Evolutionary conservation across 2,113 vertebrate species (phyloP).

Genomic region (Odobenus rosmarus): DNA sequence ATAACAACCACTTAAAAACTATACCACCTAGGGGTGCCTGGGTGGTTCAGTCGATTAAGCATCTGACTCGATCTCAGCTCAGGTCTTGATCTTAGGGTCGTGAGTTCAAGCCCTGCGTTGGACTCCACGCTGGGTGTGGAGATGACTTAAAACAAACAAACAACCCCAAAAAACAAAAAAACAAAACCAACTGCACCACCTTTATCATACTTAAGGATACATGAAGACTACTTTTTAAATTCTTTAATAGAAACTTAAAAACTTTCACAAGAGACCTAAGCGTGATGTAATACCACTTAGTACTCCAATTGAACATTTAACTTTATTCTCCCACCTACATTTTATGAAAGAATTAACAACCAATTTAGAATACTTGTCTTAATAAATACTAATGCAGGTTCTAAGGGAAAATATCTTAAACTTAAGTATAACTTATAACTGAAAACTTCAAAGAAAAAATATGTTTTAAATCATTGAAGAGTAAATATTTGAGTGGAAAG

Average conservation of each 20-base stretch:
- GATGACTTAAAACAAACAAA: not conserved
- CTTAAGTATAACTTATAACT: slow-evolving; percentile 35
- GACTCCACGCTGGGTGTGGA: not conserved
- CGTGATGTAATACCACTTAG: not conserved
- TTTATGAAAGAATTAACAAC: slow-evolving; percentile 46
- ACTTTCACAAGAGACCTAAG: slow-evolving; percentile 20
- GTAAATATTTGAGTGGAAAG: slow-evolving; percentile 51
- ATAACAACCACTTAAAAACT: slow-evolving; percentile 29
- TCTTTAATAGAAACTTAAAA: slow-evolving; percentile 40
- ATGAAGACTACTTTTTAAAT: slow-evolving; percentile 39
- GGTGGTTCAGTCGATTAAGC: not conserved
- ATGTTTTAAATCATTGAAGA: slow-evolving; percentile 62
- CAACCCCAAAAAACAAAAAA: not conserved
- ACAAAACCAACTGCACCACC: not conserved
- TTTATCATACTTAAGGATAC: slow-evolving; percentile 44
- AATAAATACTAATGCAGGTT: slow-evolving; percentile 33
- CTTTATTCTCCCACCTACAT: slow-evolving; percentile 44
- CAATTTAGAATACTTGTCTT: slow-evolving; percentile 10
- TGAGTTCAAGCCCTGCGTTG: not conserved
- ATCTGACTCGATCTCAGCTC: not conserved
- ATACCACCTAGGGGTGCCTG: not conserved
- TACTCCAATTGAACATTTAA: slow-evolving; percentile 21
- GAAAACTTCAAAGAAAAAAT: slow-evolving; percentile 63
- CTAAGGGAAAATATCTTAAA: slow-evolving; percentile 53
- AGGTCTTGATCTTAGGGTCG: too few relatives aligned